Conservation (phyloP, 2,113 vertebrate genomes). For the Vulpes vulpes region DNA sequence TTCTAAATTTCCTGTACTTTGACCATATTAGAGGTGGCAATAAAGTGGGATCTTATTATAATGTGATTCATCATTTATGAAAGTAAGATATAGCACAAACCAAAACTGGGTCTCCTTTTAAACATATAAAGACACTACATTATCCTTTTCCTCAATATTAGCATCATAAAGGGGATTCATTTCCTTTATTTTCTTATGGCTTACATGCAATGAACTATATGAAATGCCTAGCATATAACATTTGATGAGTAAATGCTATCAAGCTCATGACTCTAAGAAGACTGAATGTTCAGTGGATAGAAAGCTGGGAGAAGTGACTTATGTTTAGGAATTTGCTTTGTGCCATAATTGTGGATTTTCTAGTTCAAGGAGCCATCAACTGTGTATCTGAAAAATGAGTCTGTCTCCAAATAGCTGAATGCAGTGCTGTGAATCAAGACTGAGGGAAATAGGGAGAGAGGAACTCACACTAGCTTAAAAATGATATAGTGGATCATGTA, state of each 20-base stretch:
- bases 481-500: neutral
- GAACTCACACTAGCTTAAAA: neutral
- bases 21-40: slow-evolving; percentile 46
- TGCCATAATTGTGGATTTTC: neutral
- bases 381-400: slow-evolving; percentile 8
- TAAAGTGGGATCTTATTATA: neutral
- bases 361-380: neutral
- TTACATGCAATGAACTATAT: neutral
- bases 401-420: neutral
- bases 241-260: neutral
- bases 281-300: neutral
- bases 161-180: neutral
- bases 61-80: neutral
- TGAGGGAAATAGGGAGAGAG: neutral
- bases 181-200: neutral
- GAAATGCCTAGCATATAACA: neutral
- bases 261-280: neutral
- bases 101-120: neutral
- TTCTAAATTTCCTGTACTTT: neutral
- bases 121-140: neutral
- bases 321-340: neutral
- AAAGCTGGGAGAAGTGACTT: neutral
- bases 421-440: neutral
- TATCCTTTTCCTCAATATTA: slow-evolving; percentile 9
- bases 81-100: neutral